Evolutionary conservation across 2,797 vertebrate species (phyloP), one percentile per base, ranked within the genome.

Genomic region (Sylvia borin): DNA sequence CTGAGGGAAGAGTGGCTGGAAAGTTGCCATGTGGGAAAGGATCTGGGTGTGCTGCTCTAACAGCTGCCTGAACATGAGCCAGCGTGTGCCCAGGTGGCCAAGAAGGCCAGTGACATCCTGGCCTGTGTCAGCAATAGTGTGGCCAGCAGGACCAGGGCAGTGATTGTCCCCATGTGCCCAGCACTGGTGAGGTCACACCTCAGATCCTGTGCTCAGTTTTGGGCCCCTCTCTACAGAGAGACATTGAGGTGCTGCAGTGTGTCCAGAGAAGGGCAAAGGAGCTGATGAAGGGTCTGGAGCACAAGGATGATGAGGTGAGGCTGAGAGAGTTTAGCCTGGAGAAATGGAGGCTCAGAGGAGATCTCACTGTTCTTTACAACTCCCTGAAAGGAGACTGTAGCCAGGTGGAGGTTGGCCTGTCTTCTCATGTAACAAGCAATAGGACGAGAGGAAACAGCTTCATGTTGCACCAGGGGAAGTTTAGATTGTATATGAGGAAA

Each of bases 161-260:
- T 9, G 66, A 25, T 5, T 7, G 5, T 12, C 2, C 2, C 13
- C 16, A 13, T 48, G 26, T 15, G 6, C 10, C 20, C 0, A 0
- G 40, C 31, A 42, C 26, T 25, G 53, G 19, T 54, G 65, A 40
- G 45, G 17, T 7, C 8, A 1, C 18, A 42, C 17, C 31, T 36
- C 2, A 0, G 16, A 34, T 27, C 4, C 26, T 2, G 3, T 10
- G 6, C 2, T 24, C 25, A 7, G 29, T 47, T 70, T 16, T 26
- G 29, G 36, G 10, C 13, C 19, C 3, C 27, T 51, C 13, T 6
- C 20, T n/a, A 4, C 29, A 11, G 25, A 22, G 11, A 34, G 29
- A 45, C 9, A 40, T 1, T 22, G n/a, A 40, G 17, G 20, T 3
- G 10, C 16, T 57, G 43, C 21, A 51, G 29, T 0, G 0, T 38